Base-by-base conservation (phyloP, 2,888 invertebrate genomes). In the Tortrix viridana region DNA sequence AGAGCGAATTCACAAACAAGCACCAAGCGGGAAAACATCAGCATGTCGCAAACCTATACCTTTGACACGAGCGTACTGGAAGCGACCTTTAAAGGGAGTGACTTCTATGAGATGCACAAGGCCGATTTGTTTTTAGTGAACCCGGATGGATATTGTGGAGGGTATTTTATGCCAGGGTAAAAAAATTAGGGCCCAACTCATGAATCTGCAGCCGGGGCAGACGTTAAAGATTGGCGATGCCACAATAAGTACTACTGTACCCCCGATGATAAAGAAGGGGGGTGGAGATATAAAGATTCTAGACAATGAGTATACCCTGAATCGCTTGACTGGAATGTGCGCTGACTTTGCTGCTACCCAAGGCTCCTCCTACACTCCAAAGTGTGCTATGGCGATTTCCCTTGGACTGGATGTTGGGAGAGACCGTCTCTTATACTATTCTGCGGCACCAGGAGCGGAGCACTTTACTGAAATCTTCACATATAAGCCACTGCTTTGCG, bases 371-470 rank as follows among this genome's bases (percentile, higher is more conserved):
- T 44, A 16, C 18, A 18, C 3, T 44, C 44, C 44, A 3, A 44
- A 44, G 18, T 44, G 44, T 16, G 44, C 44, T 9, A 50, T 50
- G 38, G 37, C 50, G 6, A 37, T 52, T 12, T 19, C 50, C 5
- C 20, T 37, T 0, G 50, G 50, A 20, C n/a, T 52, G 19, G 50
- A 52, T 52, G 38, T 52, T 5, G 1, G 5, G 2, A 52, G 14
- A n/a, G 50, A 52, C 12, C 7, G 37, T 1, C 37, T 52, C 1
- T 6, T 52, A 0, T 52, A 52, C 7, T 52, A 52, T 52, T 19
- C 37, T 32, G 50, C 50, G 3, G 50, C 50, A 38, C 50, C 50
- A 14, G 37, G 50, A n/a, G 37, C 50, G 0, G 50, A 52, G 38
- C 50, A 52, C 5, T 52, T 52, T 18, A 14, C 50, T 3, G 19